These are phyloP conservation scores for Apostichopus japonicus DNA, from an alignment of 35 echinoderm and acorn worm species.

Conservation along the genomic window DNA sequence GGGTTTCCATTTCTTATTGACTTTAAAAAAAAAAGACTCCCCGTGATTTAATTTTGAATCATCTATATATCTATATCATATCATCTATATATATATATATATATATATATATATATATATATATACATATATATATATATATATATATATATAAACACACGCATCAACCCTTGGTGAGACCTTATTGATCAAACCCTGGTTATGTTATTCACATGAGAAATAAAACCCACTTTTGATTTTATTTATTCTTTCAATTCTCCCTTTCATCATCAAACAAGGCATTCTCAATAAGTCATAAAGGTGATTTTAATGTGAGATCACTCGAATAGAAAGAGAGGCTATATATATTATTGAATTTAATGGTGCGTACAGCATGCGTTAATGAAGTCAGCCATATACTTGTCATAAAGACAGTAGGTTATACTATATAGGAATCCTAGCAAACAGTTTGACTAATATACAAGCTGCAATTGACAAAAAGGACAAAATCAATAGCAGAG, in stretches of 20 bases:
- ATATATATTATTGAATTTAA: not conserved
- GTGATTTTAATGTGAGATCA: not conserved
- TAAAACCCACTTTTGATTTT: not conserved
- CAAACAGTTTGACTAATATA: not conserved
- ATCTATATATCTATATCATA: too few species aligned
- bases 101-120: too few species aligned
- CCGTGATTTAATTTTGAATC: too few species aligned
- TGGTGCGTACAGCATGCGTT: not conserved
- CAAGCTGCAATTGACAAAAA: not conserved
- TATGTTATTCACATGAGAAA: slow-evolving; percentile 1
- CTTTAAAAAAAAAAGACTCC: too few species aligned
- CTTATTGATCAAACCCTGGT: not conserved
- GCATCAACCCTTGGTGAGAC: too few species aligned
- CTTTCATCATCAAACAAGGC: not conserved
- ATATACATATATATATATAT: too few species aligned
- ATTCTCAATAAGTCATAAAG: not conserved
- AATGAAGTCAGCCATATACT: not conserved
- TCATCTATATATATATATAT: too few species aligned
- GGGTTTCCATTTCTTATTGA: too few species aligned
- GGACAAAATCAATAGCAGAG: not conserved
- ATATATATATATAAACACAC: too few species aligned
- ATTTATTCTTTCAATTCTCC: not conserved
- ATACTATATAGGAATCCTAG: not conserved
- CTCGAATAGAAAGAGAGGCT: not conserved
- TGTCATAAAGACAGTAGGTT: not conserved